These are phyloP conservation scores for Gerris lacustris DNA, from an alignment of 2,888 invertebrate genomes.

Conservation along the genomic window DNA sequence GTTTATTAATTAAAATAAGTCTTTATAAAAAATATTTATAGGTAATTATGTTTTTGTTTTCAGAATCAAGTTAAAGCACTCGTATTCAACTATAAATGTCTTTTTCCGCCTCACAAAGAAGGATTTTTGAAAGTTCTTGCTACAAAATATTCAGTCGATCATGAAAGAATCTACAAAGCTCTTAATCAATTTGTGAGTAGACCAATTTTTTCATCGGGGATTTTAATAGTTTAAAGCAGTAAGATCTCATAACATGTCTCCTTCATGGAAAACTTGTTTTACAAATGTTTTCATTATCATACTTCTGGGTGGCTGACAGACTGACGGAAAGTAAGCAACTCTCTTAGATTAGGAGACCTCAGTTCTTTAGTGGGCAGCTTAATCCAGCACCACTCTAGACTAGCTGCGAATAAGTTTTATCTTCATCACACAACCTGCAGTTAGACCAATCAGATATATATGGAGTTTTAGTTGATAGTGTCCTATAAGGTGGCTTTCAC, in stretches of 20 bases:
- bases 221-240: neutral
- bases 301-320: constrained; percentile 29
- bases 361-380: too few relatives aligned
- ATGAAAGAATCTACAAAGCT: constrained; percentile 35
- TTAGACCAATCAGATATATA: too few relatives aligned
- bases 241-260: neutral
- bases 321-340: constrained; percentile 17
- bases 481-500: too few relatives aligned
- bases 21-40: neutral
- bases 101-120: constrained; percentile 33
- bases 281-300: neutral
- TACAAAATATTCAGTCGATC: constrained; percentile 38
- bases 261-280: neutral
- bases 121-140: constrained; percentile 38
- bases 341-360: too few relatives aligned
- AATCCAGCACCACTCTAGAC: too few relatives aligned
- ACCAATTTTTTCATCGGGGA: neutral
- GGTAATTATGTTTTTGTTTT: constrained; percentile 24
- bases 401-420: too few relatives aligned
- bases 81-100: constrained; percentile 35
- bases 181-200: constrained; percentile 35
- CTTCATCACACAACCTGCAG: too few relatives aligned
- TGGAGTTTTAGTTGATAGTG: too few relatives aligned
- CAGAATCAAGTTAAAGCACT: constrained; percentile 37
- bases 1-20: neutral